phyloP scores from a whole-genome alignment of 2,888 invertebrate species.

The Timandra comae region DNA sequence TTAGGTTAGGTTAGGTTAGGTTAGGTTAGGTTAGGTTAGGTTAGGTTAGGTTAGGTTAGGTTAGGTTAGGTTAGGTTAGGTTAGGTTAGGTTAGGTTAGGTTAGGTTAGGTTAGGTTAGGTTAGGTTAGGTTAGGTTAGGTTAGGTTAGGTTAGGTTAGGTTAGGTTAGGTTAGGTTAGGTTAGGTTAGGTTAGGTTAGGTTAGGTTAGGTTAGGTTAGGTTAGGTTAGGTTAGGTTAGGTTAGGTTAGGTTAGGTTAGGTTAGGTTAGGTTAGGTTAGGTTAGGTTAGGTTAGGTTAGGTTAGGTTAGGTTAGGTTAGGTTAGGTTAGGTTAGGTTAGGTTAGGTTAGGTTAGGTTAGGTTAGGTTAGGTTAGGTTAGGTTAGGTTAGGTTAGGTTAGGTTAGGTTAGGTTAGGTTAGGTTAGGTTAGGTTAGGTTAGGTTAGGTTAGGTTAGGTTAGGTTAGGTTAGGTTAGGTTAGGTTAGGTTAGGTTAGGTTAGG shows the following conservation, averaged over 20 bases:
- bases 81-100: constrained; percentile 6
- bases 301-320: constrained; percentile 4
- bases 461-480: constrained; percentile 11
- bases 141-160: constrained; percentile 10
- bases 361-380: constrained; percentile 8
- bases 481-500: constrained; percentile 12
- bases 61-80: constrained; percentile 7
- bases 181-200: constrained; percentile 7
- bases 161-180: constrained; percentile 10
- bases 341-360: constrained; percentile 3
- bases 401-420: constrained; percentile 12
- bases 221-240: constrained; percentile 9
- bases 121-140: constrained; percentile 10
- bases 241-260: constrained; percentile 8
- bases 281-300: constrained; percentile 7
- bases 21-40: constrained; percentile 8
- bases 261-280: constrained; percentile 7
- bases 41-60: constrained; percentile 9
- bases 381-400: constrained; percentile 10
- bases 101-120: constrained; percentile 9
- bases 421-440: constrained; percentile 10
- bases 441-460: constrained; percentile 11
- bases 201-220: constrained; percentile 9
- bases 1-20: constrained; percentile 9
- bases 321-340: constrained; percentile 6